Evolutionary conservation across 2,113 vertebrate species (phyloP), one percentile per base, ranked within the genome.

Genomic region (Carollia perspicillata): DNA sequence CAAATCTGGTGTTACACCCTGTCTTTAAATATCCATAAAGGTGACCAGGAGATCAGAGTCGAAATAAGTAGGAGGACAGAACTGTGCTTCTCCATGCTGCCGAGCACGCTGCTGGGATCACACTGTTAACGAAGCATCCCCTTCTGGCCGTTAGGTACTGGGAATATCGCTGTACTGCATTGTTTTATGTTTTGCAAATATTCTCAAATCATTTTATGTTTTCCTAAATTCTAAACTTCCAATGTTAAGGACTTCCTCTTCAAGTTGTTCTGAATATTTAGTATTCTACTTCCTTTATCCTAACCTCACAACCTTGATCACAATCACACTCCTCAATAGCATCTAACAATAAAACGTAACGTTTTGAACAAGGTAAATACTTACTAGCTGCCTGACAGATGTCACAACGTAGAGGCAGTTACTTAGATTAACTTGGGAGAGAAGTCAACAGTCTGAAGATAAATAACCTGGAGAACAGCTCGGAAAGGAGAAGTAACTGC

Each of bases 231-330:
- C 51, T 93, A 60, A 63, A 84, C 22, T 78, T 90, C 63, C 75
- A 81, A 74, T 40, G 12, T 66, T 66, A 88, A 87, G 71, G 23
- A 77, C 35, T 63, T 97, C 20, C n/a, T 84, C 66, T 77, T 81
- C 58, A 95, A 89, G 89, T 86, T 88, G 35, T 88, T 90, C 53
- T 90, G 40, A 91, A 63, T 89, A 92, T 23, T 65, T 89, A 95
- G 40, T 72, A 90, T 8, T 88, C 58, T 83, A 49, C 68, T 89
- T 77, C 49, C 74, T 49, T 66, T 55, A 88, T 30, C 20, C 78
- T 66, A 84, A 49, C 6, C 35, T 42, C 22, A 91, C 10, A 18
- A 58, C 58, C 47, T n/a, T 35, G 35, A 69, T 77, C 42, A 78
- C 60, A 84, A 84, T 35, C 77, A 93, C 26, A 63, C 35, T 81